Percentiles rank a stretch among this genome's conserved stretches.
These are phyloP conservation scores for Trichopria drosophilae DNA, from an alignment of 2,888 invertebrate species.

Conservation along the genomic window DNA sequence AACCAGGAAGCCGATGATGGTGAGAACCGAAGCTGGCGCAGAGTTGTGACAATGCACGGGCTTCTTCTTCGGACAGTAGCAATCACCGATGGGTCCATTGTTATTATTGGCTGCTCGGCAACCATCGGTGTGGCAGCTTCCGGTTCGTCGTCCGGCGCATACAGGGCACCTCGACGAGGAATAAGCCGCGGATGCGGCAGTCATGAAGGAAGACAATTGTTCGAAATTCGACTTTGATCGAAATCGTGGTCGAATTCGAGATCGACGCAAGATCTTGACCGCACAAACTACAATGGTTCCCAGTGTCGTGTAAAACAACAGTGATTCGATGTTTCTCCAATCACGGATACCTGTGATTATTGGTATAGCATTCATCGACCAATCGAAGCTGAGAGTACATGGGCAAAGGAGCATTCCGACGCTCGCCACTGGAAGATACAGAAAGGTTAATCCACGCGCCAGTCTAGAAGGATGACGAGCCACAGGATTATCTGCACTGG, in stretches of 20 bases:
- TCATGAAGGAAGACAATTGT: slow-evolving; percentile 16
- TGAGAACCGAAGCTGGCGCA: slow-evolving; percentile 32
- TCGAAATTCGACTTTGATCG: slow-evolving; percentile 36
- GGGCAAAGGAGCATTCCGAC: slow-evolving; percentile 86
- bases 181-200: slow-evolving; percentile 3
- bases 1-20: slow-evolving; percentile 68
- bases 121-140: slow-evolving; percentile 71
- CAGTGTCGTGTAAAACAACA: slow-evolving; percentile 71
- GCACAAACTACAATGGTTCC: slow-evolving; percentile 48
- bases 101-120: slow-evolving; percentile 76
- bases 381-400: slow-evolving; percentile 89
- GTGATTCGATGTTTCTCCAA: slow-evolving; percentile 74
- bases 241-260: slow-evolving; percentile 28
- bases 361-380: slow-evolving; percentile 98
- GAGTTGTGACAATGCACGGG: no score
- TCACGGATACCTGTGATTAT: slow-evolving; percentile 79
- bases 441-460: slow-evolving; percentile 85
- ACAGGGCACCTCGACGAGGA: slow-evolving; percentile 64
- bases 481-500: slow-evolving; percentile 94
- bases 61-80: slow-evolving; percentile 57
- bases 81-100: slow-evolving; percentile 61
- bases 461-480: slow-evolving; percentile 81
- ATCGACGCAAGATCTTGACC: slow-evolving; percentile 41
- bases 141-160: slow-evolving; percentile 69
- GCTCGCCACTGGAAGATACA: slow-evolving; percentile 90